Base-by-base conservation (phyloP, 2,888 invertebrate species). In the Lathronympha strigana region DNA sequence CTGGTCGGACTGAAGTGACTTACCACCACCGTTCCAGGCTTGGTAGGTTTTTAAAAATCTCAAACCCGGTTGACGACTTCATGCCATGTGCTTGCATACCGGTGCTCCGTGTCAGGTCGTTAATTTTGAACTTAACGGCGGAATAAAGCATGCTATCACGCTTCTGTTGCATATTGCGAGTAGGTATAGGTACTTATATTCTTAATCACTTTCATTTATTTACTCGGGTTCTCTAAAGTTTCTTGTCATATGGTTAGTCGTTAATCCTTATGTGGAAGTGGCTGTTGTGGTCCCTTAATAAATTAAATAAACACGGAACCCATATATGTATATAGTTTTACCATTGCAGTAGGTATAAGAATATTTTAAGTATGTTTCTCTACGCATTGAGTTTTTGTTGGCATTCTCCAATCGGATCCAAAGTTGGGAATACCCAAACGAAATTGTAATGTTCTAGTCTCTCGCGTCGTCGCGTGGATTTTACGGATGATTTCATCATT, bases 21-120 rank as follows among this genome's bases (percentile, higher is more conserved):
- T 5, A 2, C 40, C 40, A 40, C 73, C 71, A 73, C 68, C 72
- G 73, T 69, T 28, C 28, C 28, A 64, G 61, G 71, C 72, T 55
- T 15, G 54, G 38, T 47, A 17, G 75, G 73, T 69, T 73, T 73
- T 73, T 73, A n/a, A n/a, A n/a, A n/a, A 63, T 74, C 74, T 73
- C 74, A 72, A 74, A 69, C 73, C 66, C 72, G 70, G 69, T 73
- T 73, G 73, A 74, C 70, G 72, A 73, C 68, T 76, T 73, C 72
- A 77, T 75, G 61, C 54, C 47, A 61, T 61, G 43, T 54, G 61
- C 49, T 63, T 57, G 38, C 21, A 36, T 45, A 45, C 43, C 47
- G 43, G 53, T 49, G 17, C 64, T 47, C 47, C 31, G 23, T 60
- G 45, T 53, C 25, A 36, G 23, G 1, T 50, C 50, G 51, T 28